These are phyloP conservation scores for Gasterosteus aculeatus DNA, from an alignment of 2,113 vertebrate genomes.

Conservation along the genomic window DNA sequence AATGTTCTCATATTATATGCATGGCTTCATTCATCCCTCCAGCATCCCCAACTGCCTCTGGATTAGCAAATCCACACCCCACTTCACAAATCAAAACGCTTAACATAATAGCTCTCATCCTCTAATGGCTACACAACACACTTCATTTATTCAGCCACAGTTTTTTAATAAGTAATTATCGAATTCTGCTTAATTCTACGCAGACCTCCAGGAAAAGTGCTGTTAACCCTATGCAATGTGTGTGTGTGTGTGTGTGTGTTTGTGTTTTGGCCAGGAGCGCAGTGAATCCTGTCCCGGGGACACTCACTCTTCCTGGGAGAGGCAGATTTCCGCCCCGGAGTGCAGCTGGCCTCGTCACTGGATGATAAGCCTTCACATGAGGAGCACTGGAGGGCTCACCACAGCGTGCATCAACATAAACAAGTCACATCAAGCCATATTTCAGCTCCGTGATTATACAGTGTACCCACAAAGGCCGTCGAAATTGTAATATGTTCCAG, in stretches of 20 bases:
- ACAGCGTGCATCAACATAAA: slow-evolving; percentile 83
- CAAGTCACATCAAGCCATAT: slow-evolving; percentile 88
- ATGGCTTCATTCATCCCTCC: slow-evolving; percentile 75
- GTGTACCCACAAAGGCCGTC: slow-evolving; percentile 6
- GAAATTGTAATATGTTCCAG: slow-evolving; percentile 14
- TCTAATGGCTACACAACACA: slow-evolving; percentile 81
- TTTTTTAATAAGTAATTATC: slow-evolving; percentile 80
- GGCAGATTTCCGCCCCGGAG: slow-evolving; percentile 58
- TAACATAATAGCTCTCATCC: slow-evolving; percentile 78
- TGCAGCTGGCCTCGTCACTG: slow-evolving; percentile 53
- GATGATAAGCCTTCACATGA: slow-evolving; percentile 64
- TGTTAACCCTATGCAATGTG: slow-evolving; percentile 50
- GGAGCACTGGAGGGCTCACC: slow-evolving; percentile 52
- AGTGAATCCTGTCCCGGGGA: slow-evolving; percentile 65
- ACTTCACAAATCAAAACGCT: slow-evolving; percentile 81
- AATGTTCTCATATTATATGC: slow-evolving; percentile 80
- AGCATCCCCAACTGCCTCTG: slow-evolving; percentile 73
- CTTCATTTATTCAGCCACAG: slow-evolving; percentile 77
- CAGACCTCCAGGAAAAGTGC: slow-evolving; percentile 62
- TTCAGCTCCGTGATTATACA: slow-evolving; percentile 82
- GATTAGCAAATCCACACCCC: slow-evolving; percentile 77
- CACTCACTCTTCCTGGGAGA: slow-evolving; percentile 54
- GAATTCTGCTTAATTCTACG: slow-evolving; percentile 74
- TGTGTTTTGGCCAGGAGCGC: slow-evolving; percentile 37
- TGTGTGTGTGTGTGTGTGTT: slow-evolving; percentile 34